Evolutionary conservation across 2,888 invertebrate genomes (phyloP).

Genomic region (Harpalus rubripes): DNA sequence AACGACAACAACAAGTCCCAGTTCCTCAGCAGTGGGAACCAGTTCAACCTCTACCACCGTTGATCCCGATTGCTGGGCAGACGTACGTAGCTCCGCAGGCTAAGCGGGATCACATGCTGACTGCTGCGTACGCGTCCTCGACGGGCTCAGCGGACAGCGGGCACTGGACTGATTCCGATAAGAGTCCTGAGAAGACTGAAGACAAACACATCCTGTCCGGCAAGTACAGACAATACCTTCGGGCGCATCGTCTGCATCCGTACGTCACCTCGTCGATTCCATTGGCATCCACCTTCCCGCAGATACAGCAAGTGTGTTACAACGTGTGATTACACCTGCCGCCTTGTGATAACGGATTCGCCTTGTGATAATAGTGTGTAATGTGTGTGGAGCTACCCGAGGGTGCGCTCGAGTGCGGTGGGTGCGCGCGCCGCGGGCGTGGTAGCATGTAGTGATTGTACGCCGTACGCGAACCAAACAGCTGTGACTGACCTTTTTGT

Average conservation of each 20-base stretch:
- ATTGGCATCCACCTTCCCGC: conserved; percentile 79
- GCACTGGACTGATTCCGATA: conserved; percentile 76
- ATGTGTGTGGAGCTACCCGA: conserved; percentile 72
- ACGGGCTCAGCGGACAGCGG: conserved; percentile 74
- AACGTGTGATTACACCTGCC: conserved; percentile 79
- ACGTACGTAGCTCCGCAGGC: conserved; percentile 73
- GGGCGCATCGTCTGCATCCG: conserved; percentile 81
- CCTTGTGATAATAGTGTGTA: conserved; percentile 78
- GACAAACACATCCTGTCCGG: conserved; percentile 77
- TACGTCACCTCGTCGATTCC: conserved; percentile 78
- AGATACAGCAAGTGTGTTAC: conserved; percentile 81
- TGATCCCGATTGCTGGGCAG: conserved; percentile 69
- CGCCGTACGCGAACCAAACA: conserved; percentile 61
- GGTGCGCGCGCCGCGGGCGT: conserved; percentile 62
- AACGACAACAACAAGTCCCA: conserved; percentile 72
- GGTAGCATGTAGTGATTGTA: conserved; percentile 66
- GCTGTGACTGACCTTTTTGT: conserved; percentile 65
- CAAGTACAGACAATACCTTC: conserved; percentile 81
- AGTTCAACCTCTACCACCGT: conserved; percentile 72
- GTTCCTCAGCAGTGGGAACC: conserved; percentile 70
- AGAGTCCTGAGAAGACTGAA: conserved; percentile 74
- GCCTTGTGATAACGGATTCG: conserved; percentile 70
- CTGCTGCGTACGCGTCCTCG: conserved; percentile 75
- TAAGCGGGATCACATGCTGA: conserved; percentile 77
- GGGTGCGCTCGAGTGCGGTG: conserved; percentile 58